Conservation (phyloP, 1,140 invertebrate species). For the Drosophila simulans region DNA sequence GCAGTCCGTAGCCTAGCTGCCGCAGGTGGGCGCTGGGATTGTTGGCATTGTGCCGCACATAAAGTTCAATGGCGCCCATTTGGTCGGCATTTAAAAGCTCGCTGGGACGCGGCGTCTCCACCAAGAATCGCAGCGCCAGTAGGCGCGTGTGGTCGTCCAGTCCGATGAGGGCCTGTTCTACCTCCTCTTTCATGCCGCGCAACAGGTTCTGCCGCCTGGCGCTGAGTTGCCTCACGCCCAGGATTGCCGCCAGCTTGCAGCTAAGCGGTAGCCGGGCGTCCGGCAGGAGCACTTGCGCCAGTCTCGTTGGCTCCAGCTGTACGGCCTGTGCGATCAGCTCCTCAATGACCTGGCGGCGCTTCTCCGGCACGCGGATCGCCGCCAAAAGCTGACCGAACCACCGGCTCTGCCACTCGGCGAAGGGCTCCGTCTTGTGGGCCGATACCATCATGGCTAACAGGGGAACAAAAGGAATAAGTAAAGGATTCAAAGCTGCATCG, state of each 20-base stretch:
- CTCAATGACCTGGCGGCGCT: constrained; percentile 48
- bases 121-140: constrained; percentile 88
- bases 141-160: constrained; percentile 84
- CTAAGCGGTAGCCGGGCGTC: constrained; percentile 38
- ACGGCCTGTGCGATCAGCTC: constrained; percentile 59
- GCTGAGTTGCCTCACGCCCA: constrained; percentile 47
- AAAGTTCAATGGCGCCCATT: constrained; percentile 88
- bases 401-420: constrained; percentile 41
- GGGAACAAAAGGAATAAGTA: neutral
- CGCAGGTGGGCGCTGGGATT: constrained; percentile 88
- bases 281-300: constrained; percentile 30
- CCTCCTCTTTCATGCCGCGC: constrained; percentile 6
- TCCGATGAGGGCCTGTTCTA: constrained; percentile 46
- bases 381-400: constrained; percentile 54
- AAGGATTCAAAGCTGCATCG: no score
- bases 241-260: constrained; percentile 60
- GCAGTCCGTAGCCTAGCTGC: constrained; percentile 86
- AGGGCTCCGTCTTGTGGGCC: constrained; percentile 20
- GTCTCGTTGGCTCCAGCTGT: constrained; percentile 43
- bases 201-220: constrained; percentile 46
- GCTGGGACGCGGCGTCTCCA: constrained; percentile 91
- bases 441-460: constrained; percentile 47
- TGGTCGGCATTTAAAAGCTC: constrained; percentile 86
- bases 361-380: constrained; percentile 17
- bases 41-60: constrained; percentile 89